These are phyloP conservation scores for Erpetoichthys calabaricus DNA, from an alignment of 2,797 vertebrate species.

Conservation along the genomic window DNA sequence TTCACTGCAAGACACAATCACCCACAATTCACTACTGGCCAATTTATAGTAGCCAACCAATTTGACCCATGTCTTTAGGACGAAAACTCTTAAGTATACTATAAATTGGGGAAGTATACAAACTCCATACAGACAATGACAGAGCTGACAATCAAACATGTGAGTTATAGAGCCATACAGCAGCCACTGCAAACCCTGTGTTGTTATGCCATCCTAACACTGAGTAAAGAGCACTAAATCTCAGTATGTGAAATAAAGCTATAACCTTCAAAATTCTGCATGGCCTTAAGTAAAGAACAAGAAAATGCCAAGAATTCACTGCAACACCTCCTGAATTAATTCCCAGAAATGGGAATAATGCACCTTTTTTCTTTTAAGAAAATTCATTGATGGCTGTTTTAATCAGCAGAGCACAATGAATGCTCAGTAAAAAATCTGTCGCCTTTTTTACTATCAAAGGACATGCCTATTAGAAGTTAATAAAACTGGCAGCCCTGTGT, in stretches of 20 bases:
- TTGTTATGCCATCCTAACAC: too few relatives aligned
- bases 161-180: too few relatives aligned
- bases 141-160: too few relatives aligned
- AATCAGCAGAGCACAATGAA: conserved; percentile 27
- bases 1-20: too few relatives aligned
- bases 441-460: conserved; percentile 55
- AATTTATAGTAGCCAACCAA: too few relatives aligned
- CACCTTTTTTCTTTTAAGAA: conserved; percentile 31
- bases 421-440: conserved; percentile 42
- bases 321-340: conserved; percentile 24
- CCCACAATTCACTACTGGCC: too few relatives aligned
- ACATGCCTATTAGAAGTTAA: conserved; percentile 52
- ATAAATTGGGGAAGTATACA: too few relatives aligned
- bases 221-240: too few relatives aligned
- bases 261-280: conserved; percentile 25
- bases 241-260: not conserved
- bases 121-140: too few relatives aligned
- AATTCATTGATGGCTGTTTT: conserved; percentile 41
- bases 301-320: conserved; percentile 20
- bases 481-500: conserved; percentile 38
- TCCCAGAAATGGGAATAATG: conserved; percentile 24
- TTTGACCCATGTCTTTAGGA: too few relatives aligned
- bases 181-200: too few relatives aligned
- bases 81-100: too few relatives aligned
- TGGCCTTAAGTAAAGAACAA: conserved; percentile 28